phyloP scores from a whole-genome alignment of 2,888 invertebrate genomes.

The Lucinisca nassula region DNA sequence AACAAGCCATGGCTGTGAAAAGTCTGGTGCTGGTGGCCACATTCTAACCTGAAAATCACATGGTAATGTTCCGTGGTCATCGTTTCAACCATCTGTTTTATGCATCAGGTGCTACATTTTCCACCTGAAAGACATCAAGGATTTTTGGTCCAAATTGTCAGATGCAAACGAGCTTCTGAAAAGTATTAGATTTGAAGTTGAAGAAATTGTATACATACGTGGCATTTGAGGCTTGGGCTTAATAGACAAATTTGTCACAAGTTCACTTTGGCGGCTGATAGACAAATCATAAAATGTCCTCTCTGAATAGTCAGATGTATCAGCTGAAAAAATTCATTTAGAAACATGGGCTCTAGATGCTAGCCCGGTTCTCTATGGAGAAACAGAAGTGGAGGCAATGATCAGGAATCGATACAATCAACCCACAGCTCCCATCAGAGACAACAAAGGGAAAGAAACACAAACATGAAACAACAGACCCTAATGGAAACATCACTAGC shows the following conservation, averaged over 20 bases:
- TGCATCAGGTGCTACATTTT: constrained; percentile 32
- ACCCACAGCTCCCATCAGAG: too few species aligned
- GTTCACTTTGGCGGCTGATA: constrained; percentile 49
- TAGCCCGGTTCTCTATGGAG: constrained; percentile 28
- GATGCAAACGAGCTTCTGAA: constrained; percentile 48
- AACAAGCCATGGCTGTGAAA: constrained; percentile 29
- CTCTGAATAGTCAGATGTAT: constrained; percentile 25
- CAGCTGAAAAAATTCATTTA: constrained; percentile 16
- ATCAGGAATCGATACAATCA: too few species aligned
- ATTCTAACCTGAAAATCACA: constrained; percentile 19
- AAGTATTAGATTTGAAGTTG: constrained; percentile 29
- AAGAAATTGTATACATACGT: constrained; percentile 3
- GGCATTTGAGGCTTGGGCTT: constrained; percentile 43
- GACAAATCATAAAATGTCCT: constrained; percentile 19
- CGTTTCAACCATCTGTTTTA: constrained; percentile 23
- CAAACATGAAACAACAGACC: too few species aligned
- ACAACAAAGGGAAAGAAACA: too few species aligned
- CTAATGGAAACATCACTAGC: too few species aligned
- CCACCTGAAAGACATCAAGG: constrained; percentile 33
- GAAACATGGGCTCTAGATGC: constrained; percentile 36
- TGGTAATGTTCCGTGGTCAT: constrained; percentile 33
- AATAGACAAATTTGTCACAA: constrained; percentile 52
- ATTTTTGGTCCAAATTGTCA: constrained; percentile 36
- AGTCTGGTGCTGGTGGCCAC: constrained; percentile 32
- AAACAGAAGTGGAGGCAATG: too few species aligned